Base-by-base conservation (phyloP, 2,113 vertebrate species). In the Hydrochoerus hydrochaeris region DNA sequence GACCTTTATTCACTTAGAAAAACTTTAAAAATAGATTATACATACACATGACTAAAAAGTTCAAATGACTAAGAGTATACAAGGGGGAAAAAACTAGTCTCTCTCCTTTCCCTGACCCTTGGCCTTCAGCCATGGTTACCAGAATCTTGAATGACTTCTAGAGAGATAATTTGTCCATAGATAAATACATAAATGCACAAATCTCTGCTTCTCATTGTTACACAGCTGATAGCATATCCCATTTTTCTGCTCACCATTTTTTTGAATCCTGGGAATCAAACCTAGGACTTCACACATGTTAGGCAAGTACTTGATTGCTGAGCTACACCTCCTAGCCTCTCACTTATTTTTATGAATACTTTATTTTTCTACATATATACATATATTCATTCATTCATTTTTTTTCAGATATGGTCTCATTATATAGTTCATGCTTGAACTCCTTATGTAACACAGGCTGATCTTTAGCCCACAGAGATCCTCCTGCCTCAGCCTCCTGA, bases 1-100 rank as follows among this genome's bases (percentile, higher is more conserved):
- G 1, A 85, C 49, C 17, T 65, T 88, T 86, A 93, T n/a, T 91
- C 49, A 86, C 4, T 89, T 87, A 93, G 65, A 85, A 63, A 58
- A 58, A 38, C 26, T 92, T 96, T 41, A 91, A 49, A 96, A 91
- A 80, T 35, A 65, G 32, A 8, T 78, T 54, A 62, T 62, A 44
- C 2, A 41, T 41, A 90, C 11, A 58, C 12, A 52, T 30, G 14
- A 91, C 90, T 90, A 69, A 96, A 67, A 95, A 90, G 46, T 84
- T 81, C 49, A 88, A 58, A 93, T 92, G 52, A 32, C 71, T 32
- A 88, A 71, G 85, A 92, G 52, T 4, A 24, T 28, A 49, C 46
- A 38, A 54, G 67, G 41, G 80, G 19, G 1, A 41, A 81, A 69
- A 90, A 67, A 26, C 30, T 22, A 62, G 30, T 62, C 32, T 87